Percentiles rank a stretch among this genome's conserved stretches.
phyloP scores from a whole-genome alignment of 2,888 invertebrate genomes.

The Phortica magna region DNA sequence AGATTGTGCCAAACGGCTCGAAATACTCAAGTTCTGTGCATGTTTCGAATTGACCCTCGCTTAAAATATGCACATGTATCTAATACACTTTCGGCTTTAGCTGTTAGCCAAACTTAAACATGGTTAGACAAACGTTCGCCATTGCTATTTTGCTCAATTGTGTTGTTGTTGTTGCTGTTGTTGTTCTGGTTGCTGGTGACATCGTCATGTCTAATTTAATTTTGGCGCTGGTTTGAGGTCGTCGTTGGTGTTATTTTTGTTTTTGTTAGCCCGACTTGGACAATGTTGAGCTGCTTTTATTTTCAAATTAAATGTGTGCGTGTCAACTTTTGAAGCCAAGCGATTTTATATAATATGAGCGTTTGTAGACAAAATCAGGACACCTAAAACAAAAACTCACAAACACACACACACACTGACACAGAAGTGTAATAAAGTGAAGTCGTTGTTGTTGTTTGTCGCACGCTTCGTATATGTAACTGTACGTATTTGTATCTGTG shows the following conservation, averaged over 20 bases:
- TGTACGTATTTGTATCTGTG: neutral
- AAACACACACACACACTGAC: neutral
- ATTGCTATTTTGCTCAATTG: neutral
- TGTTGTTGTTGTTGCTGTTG: neutral
- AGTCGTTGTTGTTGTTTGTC: too few species aligned
- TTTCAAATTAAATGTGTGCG: slow-evolving; percentile 51
- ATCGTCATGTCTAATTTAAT: slow-evolving; percentile 28
- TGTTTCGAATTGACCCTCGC: neutral
- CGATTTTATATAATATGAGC: slow-evolving; percentile 52
- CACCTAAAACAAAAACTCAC: slow-evolving; percentile 26
- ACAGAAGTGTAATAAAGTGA: neutral
- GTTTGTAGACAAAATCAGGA: slow-evolving; percentile 33
- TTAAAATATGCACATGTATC: slow-evolving; percentile 8
- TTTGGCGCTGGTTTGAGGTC: neutral
- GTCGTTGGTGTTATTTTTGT: neutral
- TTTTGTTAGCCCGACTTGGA: neutral
- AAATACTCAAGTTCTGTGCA: neutral
- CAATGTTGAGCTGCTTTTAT: slow-evolving; percentile 21
- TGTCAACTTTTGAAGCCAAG: slow-evolving; percentile 67
- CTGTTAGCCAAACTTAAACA: slow-evolving; percentile 16
- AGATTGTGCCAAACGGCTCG: too few species aligned
- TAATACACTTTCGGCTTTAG: slow-evolving; percentile 13
- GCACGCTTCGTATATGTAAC: slow-evolving; percentile 45
- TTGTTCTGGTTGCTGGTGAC: neutral
- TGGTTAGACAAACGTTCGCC: slow-evolving; percentile 19